A percentile compares a stretch with the other conserved stretches of the same genome.
These are phyloP conservation scores for Polyergus mexicanus DNA, from an alignment of 1,140 invertebrate species.

Conservation along the genomic window DNA sequence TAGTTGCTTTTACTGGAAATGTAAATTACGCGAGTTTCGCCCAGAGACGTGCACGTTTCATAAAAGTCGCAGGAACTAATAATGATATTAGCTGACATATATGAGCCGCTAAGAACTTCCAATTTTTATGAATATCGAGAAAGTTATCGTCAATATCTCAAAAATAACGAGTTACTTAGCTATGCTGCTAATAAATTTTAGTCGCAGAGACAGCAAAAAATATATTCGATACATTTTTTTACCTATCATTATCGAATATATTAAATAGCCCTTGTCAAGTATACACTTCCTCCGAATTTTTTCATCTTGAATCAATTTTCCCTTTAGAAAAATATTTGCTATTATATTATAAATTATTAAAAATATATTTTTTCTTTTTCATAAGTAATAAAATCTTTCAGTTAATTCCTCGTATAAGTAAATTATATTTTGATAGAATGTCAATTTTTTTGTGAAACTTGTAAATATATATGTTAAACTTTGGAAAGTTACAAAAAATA, in stretches of 20 bases:
- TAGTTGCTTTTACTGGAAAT: neutral
- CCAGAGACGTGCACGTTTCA: neutral
- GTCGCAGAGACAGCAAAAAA: neutral
- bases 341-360: neutral
- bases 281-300: neutral
- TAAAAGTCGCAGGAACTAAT: conserved; percentile 12
- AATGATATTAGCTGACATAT: conserved; percentile 22
- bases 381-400: neutral
- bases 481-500: neutral
- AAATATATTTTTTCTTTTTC: neutral
- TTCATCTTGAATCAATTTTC: neutral
- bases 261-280: neutral
- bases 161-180: conserved; percentile 16
- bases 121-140: conserved; percentile 16
- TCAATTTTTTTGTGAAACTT: neutral
- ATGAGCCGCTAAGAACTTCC: neutral
- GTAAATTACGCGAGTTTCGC: neutral
- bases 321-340: neutral
- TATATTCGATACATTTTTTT: neutral
- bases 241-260: neutral
- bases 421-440: neutral
- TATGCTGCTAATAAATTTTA: neutral
- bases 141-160: conserved; percentile 11
- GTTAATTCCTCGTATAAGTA: neutral
- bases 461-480: neutral